These are phyloP conservation scores for Prorops nasuta DNA, from an alignment of 1,140 invertebrate genomes.

Conservation along the genomic window DNA sequence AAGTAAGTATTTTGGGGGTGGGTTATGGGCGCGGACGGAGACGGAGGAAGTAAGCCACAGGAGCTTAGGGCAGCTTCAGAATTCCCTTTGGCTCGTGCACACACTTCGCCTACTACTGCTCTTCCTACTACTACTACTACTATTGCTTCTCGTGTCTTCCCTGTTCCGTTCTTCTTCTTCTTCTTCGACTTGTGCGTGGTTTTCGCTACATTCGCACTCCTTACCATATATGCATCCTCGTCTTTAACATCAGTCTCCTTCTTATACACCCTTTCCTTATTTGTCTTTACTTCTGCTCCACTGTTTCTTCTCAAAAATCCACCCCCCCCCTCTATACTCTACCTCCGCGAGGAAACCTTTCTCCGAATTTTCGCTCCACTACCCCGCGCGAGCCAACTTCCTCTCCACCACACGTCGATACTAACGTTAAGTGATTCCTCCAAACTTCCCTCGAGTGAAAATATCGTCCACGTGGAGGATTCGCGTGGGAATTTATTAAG, in stretches of 20 bases:
- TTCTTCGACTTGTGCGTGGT: no score
- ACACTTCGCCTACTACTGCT: no score
- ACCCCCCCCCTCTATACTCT: neutral
- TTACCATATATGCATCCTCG: no score
- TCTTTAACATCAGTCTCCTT: neutral
- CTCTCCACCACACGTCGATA: slow-evolving; percentile 10
- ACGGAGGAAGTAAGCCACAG: slow-evolving; percentile 7
- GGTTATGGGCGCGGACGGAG: neutral
- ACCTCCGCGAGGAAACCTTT: neutral
- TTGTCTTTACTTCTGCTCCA: neutral
- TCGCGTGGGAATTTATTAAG: slow-evolving; percentile 25
- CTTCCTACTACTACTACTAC: no score
- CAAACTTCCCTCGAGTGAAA: slow-evolving; percentile 11
- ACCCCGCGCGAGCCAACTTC: neutral
- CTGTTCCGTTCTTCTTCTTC: neutral
- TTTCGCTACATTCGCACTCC: no score
- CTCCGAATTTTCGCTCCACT: no score
- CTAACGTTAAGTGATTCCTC: slow-evolving; percentile 22
- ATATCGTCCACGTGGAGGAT: slow-evolving; percentile 13
- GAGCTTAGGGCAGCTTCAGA: slow-evolving; percentile 8
- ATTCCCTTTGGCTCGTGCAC: neutral
- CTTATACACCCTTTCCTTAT: neutral
- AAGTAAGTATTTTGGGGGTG: slow-evolving; percentile 15
- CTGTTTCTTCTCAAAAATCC: neutral
- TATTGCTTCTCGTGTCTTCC: neutral